Percentiles rank a stretch among this genome's conserved stretches.
phyloP scores from a whole-genome alignment of 2,797 vertebrate genomes.

The Nannoperca australis region DNA sequence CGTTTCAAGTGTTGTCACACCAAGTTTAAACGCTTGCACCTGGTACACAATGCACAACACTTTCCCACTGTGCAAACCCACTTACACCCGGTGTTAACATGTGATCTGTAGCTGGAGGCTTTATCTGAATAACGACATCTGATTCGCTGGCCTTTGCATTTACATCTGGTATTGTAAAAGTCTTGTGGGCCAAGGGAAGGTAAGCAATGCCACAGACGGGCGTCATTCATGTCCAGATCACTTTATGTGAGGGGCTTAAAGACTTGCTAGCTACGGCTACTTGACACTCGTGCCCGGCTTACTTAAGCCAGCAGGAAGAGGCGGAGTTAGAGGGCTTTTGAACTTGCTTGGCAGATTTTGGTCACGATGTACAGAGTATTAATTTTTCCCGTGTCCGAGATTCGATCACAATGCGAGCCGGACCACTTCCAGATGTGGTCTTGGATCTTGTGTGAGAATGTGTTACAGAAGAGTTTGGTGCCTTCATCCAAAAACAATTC shows the following conservation, averaged over 20 bases:
- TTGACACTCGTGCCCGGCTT: too few species aligned
- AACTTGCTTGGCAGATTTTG: background rate
- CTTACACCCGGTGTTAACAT: background rate
- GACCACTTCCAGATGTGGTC: background rate
- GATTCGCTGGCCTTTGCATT: background rate
- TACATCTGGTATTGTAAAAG: background rate
- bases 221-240: background rate
- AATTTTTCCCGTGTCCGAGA: background rate
- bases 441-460: background rate
- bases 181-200: too few species aligned
- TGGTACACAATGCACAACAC: background rate
- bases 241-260: too few species aligned
- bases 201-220: too few species aligned
- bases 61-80: background rate
- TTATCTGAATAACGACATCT: background rate
- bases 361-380: background rate
- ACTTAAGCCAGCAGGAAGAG: background rate
- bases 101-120: too few species aligned
- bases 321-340: background rate
- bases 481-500: background rate
- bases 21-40: conserved; percentile 19
- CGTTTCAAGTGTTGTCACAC: conserved; percentile 24
- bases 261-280: too few species aligned
- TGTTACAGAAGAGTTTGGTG: background rate
- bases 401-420: background rate